Base-by-base conservation (phyloP, 1,140 invertebrate genomes). In the Drosophila tani region DNA sequence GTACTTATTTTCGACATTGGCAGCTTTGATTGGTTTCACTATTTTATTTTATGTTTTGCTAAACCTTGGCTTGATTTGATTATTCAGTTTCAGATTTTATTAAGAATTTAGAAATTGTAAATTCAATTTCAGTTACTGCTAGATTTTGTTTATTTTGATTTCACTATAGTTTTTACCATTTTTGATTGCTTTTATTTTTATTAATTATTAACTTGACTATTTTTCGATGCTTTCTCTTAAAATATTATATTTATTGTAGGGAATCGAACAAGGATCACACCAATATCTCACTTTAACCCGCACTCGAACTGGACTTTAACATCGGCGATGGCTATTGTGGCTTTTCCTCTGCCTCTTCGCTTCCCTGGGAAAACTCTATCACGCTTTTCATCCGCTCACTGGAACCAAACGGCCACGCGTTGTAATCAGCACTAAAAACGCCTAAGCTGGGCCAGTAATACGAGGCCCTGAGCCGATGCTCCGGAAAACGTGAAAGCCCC, bases 341-440 rank as follows among this genome's bases (percentile, higher is more conserved):
- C 58, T 60, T 45, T 55, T 32, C 67, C 64, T 50, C 45, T 50
- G 66, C 45, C 60, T 19, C 29, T 43, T 50, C 15, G 46, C n/a
- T 65, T 50, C 14, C 38, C 66, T 27, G 41, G 59, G 19, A 35
- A 51, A 77, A 46, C 62, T 47, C 55, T 15, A 27, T n/a, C 62
- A 38, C 29, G 17, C n/a, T 58, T 57, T 43, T 46, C 41, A 62
- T 90, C 85, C 85, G 85, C 70, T 78, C 81, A 75, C 41, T 65
- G 75, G 67, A 90, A 90, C 85, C 85, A 85, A 68, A 82, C 86
- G 81, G 81, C 66, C 66, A 90, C 85, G 85, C 85, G 86, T 90
- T 90, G 85, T 90, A 91, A 90, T 90, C 81, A 90, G 85, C 85
- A 90, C 85, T 90, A 85, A 90, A 90, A 77, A 77, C 78, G 46